phyloP scores from a whole-genome alignment of 53 echinoderm and acorn worm species.

The Holothuria leucospilota region DNA sequence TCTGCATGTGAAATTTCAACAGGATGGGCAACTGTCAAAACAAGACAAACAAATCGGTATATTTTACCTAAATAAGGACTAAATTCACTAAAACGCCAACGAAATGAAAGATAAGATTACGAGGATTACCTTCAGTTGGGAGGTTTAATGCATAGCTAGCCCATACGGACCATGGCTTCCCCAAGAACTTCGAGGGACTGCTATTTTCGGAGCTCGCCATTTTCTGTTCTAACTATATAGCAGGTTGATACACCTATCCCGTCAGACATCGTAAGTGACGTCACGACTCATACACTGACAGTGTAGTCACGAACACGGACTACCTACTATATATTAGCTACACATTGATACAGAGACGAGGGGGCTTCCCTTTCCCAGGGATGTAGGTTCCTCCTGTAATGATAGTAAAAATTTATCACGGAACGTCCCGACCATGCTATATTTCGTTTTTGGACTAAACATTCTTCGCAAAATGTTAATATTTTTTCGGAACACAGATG shows the following conservation, averaged over 20 bases:
- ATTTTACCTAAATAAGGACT: conserved; percentile 2
- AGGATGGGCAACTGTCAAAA: conserved; percentile 59
- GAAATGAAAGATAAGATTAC: conserved; percentile 65
- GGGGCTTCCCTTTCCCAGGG: conserved; percentile 29
- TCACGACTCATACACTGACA: conserved; percentile 53
- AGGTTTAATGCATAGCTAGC: conserved; percentile 78
- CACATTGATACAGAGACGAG: neutral
- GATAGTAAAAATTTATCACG: too few relatives aligned
- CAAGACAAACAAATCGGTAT: conserved; percentile 45
- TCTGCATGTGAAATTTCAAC: conserved; percentile 74
- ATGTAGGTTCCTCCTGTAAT: too few relatives aligned
- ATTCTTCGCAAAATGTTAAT: too few relatives aligned
- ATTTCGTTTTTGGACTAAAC: too few relatives aligned
- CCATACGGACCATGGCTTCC: conserved; percentile 99
- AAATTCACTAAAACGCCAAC: conserved; percentile 14
- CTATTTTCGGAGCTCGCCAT: conserved; percentile 98
- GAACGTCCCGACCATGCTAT: too few relatives aligned
- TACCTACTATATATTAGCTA: neutral
- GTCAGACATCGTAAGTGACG: conserved; percentile 95
- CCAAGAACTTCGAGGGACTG: conserved; percentile 99
- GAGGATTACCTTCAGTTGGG: conserved; percentile 81
- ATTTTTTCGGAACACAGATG: too few relatives aligned
- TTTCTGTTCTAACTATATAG: conserved; percentile 71
- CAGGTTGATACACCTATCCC: conserved; percentile 87
- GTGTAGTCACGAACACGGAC: conserved; percentile 30